A percentile compares a stretch with the other conserved stretches of the same genome.
phyloP scores from a whole-genome alignment of 2,113 vertebrate species.

The Boleophthalmus pectinirostris region DNA sequence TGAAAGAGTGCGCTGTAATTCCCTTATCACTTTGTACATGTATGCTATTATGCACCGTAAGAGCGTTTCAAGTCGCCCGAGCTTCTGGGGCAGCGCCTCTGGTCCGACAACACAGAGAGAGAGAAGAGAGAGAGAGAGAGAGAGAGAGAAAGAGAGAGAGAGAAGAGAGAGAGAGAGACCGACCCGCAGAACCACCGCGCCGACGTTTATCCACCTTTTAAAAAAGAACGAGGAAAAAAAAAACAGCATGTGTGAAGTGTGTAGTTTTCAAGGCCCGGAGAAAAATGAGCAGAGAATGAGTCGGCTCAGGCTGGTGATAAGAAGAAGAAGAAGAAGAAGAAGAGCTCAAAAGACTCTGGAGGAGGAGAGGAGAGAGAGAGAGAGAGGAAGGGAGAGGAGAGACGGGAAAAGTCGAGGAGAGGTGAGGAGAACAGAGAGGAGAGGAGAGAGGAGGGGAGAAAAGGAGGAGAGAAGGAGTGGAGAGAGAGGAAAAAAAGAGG shows the following conservation, averaged over 20 bases:
- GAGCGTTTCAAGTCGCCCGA: slow-evolving; percentile 72
- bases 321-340: too few relatives aligned
- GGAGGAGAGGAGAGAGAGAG: slow-evolving; percentile 53
- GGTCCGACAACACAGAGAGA: slow-evolving; percentile 37
- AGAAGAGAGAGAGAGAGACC: slow-evolving; percentile 46
- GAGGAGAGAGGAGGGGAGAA: too few relatives aligned
- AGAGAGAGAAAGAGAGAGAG: too few relatives aligned
- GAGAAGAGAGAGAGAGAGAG: too few relatives aligned
- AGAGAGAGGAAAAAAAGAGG: too few relatives aligned
- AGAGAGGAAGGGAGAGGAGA: background rate
- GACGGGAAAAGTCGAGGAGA: too few relatives aligned
- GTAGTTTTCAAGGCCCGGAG: slow-evolving; percentile 64
- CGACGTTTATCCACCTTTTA: slow-evolving; percentile 61
- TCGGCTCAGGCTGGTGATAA: slow-evolving; percentile 77
- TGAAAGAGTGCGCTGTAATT: slow-evolving; percentile 53
- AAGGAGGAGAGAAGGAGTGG: too few relatives aligned
- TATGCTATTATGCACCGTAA: slow-evolving; percentile 74
- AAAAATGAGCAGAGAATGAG: slow-evolving; percentile 76
- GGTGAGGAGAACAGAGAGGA: too few relatives aligned
- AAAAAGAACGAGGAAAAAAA: background rate
- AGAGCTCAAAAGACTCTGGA: slow-evolving; percentile 73
- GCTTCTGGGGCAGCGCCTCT: slow-evolving; percentile 48
- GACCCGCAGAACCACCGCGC: slow-evolving; percentile 27
- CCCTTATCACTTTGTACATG: slow-evolving; percentile 74
- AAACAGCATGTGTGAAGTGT: slow-evolving; percentile 49